Evolutionary conservation across 2,113 vertebrate genomes (phyloP), one percentile per base, ranked within the genome.

Genomic region (Phalacrocorax pelagicus): DNA sequence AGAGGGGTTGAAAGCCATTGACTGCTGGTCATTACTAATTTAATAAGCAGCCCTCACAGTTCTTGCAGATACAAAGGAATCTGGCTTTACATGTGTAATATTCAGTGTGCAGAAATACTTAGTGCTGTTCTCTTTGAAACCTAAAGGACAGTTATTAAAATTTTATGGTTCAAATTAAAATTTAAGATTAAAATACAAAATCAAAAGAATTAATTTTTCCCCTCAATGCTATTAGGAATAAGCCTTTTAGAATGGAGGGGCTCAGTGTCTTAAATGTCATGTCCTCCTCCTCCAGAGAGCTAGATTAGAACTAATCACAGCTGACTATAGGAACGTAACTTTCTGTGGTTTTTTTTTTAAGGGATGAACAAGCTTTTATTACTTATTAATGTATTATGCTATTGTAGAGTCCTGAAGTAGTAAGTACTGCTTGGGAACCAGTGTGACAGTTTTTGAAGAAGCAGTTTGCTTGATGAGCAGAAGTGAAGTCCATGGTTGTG

Each of bases 121-220:
- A 97, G 94, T 94, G 82, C 93, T 96, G 81, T 96, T 98, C 93
- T 58, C 97, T 98, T 98, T 98, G 98, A 98, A 98, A 98, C 86
- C 93, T 97, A 95, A 94, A 98, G 97, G 97, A 98, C 97, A 97
- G 92, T 97, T 98, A 98, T 98, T 98, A 98, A 98, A 97, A 96
- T 98, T 98, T 98, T 97, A 98, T 98, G 88, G 95, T 91, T 93
- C 95, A 97, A 98, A 98, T 98, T 98, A 98, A 98, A 98, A 98
- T 98, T 98, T 98, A 98, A 98, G 97, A 98, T 98, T 97, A 98
- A 98, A 98, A 98, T 97, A 96, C 94, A 97, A 97, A 98, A 98
- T 98, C 96, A 98, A 98, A 98, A 97, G 97, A 95, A 97, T 96
- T 84, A 84, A 59, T 80, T 95, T 96, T 94, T 51, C 82, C 46